These are phyloP conservation scores for Kradibia gibbosae DNA, from an alignment of 1,140 invertebrate species.

Conservation along the genomic window DNA sequence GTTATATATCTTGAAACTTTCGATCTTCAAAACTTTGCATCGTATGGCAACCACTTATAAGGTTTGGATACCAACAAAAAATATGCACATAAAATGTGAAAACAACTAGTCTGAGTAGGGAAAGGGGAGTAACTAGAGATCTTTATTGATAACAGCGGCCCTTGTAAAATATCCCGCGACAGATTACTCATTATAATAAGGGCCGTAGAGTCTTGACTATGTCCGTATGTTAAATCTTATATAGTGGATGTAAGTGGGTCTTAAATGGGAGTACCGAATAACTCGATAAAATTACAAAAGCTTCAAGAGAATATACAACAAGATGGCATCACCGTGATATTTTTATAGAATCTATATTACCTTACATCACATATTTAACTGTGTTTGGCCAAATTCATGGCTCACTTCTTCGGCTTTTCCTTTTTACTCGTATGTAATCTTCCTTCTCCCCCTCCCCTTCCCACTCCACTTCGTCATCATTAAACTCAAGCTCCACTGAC, in stretches of 20 bases:
- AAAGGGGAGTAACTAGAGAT: not conserved
- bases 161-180: not conserved
- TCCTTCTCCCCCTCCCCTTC: not conserved
- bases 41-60: not conserved
- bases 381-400: conserved; percentile 58
- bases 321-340: conserved; percentile 49
- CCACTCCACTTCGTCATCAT: not conserved
- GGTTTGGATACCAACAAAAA: not conserved
- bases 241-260: not conserved
- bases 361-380: conserved; percentile 48
- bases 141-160: no score
- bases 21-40: not conserved
- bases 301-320: conserved; percentile 41
- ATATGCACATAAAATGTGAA: not conserved
- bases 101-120: not conserved
- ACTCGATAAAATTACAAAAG: conserved; percentile 45
- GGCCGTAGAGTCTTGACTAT: not conserved
- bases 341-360: conserved; percentile 58
- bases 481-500: not conserved
- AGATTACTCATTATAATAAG: not conserved
- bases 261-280: conserved; percentile 9
- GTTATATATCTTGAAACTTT: not conserved
- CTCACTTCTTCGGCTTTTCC: conserved; percentile 27
- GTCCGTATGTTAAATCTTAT: not conserved
- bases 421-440: not conserved